Base-by-base conservation (phyloP, 1,140 invertebrate species). In the Aleiodes sp. region DNA sequence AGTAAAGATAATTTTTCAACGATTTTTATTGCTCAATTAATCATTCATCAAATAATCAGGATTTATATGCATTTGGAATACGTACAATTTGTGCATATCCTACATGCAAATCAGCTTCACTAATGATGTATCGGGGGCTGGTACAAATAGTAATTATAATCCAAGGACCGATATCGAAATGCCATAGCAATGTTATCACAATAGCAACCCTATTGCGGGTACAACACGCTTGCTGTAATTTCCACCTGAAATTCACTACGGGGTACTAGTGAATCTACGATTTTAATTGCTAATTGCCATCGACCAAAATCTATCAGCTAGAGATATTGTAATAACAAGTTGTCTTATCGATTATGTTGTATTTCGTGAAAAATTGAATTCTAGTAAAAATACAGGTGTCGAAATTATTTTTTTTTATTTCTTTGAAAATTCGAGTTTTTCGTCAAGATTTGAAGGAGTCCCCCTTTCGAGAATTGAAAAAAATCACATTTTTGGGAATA, bases 211-310 rank as follows among this genome's bases (percentile, higher is more conserved):
- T 39, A 39, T n/a, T 59, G 31, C 61, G 21, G 39, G 12, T 21
- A 21, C 46, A 70, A 35, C 35, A 68, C 67, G 66, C 73, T 72
- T 21, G 26, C 4, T 52, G 16, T 21, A 52, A 52, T 52, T n/a
- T n/a, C 46, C 19, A 52, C 46, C 46, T 52, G 46, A 52, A 68
- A 66, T 72, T 35, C 39, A n/a, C 70, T 70, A 71, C 35, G 43
- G 63, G 64, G 60, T 8, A 21, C 46, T 12, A 52, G 19, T 24
- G 46, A 52, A 52, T 64, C 64, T 66, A 68, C 63, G 70, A 75
- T 78, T 80, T 80, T 78, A 77, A 78, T 78, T 78, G 77, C 76
- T 78, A 80, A 80, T 80, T 78, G 76, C 66, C 31, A 61, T 9
- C n/a, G 7, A 46, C 14, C 26, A 16, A 8, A 61, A 29, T 46